Evolutionary conservation across 2,888 invertebrate species (phyloP).

Genomic region (Physocephala rufipes): DNA sequence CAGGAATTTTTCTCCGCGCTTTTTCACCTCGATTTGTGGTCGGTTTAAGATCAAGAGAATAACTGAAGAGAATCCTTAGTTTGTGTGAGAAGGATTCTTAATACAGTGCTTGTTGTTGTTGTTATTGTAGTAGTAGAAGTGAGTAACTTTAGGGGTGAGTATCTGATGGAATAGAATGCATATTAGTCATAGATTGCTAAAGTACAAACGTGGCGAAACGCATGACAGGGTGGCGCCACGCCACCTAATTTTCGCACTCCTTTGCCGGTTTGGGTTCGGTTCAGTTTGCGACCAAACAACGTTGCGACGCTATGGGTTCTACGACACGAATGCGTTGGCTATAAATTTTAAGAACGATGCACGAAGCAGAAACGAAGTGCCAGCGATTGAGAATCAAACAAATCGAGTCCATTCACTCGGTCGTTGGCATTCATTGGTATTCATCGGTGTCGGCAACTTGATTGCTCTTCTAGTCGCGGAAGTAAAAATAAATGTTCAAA

Average conservation of each 20-base stretch:
- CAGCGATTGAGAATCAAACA: background rate
- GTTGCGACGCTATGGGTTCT: conserved; percentile 9
- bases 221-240: background rate
- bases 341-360: conserved; percentile 18
- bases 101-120: no score
- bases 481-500: no score
- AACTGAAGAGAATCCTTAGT: no score
- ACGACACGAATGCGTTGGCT: conserved; percentile 27
- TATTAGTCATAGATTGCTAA: no score
- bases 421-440: conserved; percentile 34
- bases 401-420: conserved; percentile 32
- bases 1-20: no score
- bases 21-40: no score
- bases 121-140: no score
- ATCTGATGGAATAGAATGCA: background rate
- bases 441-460: conserved; percentile 26
- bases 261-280: background rate
- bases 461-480: no score
- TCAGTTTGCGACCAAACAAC: no score
- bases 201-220: background rate
- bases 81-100: no score
- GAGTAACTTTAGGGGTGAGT: no score
- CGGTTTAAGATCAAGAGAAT: no score
- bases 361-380: conserved; percentile 19
- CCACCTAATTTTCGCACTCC: background rate